These are phyloP conservation scores for Nyctibius bracteatus DNA, from an alignment of 2,113 vertebrate species.

Conservation along the genomic window DNA sequence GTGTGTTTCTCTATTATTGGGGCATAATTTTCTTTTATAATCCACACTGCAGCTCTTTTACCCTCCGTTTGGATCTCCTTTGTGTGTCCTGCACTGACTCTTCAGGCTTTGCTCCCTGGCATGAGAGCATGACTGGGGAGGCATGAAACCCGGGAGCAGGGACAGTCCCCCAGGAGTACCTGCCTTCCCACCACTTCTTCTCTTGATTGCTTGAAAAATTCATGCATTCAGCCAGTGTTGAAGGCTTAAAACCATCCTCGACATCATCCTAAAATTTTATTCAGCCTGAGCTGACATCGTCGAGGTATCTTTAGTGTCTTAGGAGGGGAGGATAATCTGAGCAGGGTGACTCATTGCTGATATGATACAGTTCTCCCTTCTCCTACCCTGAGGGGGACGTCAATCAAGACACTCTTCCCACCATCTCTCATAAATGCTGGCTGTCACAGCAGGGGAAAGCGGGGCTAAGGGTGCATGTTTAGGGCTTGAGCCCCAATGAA, in stretches of 20 bases:
- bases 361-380: background rate
- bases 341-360: background rate
- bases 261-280: background rate
- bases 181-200: background rate
- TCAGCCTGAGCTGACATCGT: background rate
- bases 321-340: background rate
- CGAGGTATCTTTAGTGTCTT: background rate
- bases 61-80: background rate
- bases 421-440: background rate
- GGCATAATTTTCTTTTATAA: constrained; percentile 62
- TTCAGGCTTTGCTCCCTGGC: background rate
- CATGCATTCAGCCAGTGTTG: background rate
- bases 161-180: rapidly evolving
- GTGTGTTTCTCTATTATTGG: constrained; percentile 53
- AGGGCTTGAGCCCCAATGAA: background rate
- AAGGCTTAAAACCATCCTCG: background rate
- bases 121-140: background rate
- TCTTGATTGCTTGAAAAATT: background rate
- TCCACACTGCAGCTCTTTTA: background rate
- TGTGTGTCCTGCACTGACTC: background rate
- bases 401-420: background rate
- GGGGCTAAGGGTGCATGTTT: rapidly evolving
- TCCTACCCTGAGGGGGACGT: background rate
- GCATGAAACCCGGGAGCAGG: rapidly evolving
- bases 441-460: background rate